Evolutionary conservation across 2,797 vertebrate genomes (phyloP).

Genomic region (Amazona ochrocephala): DNA sequence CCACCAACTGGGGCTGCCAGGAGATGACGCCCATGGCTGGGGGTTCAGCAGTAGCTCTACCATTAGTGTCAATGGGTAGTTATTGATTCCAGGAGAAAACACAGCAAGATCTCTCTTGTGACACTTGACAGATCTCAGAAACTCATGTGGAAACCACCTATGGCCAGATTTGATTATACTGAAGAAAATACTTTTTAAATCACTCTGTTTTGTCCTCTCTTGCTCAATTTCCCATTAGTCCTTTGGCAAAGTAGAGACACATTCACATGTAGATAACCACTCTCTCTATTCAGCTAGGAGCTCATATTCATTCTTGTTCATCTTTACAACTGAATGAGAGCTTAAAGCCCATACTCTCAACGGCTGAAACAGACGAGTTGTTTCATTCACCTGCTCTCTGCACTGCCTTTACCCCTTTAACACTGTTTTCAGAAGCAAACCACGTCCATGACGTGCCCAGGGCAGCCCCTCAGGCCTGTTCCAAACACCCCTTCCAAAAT

Average conservation of each 20-base stretch:
- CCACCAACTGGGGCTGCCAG: neutral
- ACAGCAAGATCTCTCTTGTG: neutral
- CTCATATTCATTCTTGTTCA: neutral
- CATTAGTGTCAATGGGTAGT: rapidly evolving
- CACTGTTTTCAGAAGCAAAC: neutral
- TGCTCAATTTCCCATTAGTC: neutral
- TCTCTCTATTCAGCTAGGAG: neutral
- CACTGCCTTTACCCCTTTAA: neutral
- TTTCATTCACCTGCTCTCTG: neutral
- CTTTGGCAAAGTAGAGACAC: neutral
- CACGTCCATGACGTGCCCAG: neutral
- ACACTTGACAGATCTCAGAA: neutral
- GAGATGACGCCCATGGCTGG: rapidly evolving
- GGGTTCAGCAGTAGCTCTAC: neutral
- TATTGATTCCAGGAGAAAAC: neutral
- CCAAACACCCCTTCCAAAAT: neutral
- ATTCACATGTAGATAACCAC: neutral
- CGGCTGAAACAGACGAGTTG: neutral
- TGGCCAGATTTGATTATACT: neutral
- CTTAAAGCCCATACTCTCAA: neutral
- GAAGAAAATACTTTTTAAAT: neutral
- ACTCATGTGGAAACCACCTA: neutral
- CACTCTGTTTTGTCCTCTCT: neutral
- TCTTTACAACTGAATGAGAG: neutral
- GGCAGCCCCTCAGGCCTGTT: neutral